phyloP scores from a whole-genome alignment of 2,113 vertebrate genomes.

The Aspiorhynchus laticeps region DNA sequence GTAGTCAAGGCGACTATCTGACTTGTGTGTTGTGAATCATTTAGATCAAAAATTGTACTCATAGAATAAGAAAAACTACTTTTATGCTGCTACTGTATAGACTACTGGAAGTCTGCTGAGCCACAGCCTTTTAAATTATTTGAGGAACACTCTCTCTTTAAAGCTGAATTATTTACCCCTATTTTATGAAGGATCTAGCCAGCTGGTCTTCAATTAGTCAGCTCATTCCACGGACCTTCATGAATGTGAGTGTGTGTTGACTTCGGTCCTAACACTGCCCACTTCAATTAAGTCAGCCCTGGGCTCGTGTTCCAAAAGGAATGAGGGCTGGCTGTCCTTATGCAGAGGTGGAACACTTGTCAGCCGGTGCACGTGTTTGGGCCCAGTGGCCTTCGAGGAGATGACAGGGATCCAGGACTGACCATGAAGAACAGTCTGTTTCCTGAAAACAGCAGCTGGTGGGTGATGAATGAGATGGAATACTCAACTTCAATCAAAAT shows the following conservation, averaged over 20 bases:
- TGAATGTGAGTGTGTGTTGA: background rate
- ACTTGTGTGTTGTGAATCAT: constrained; percentile 42
- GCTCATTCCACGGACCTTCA: constrained; percentile 51
- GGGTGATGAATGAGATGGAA: background rate
- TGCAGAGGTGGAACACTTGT: constrained; percentile 57
- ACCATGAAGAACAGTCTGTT: constrained; percentile 10
- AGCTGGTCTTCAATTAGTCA: constrained; percentile 73
- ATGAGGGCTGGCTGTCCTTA: constrained; percentile 56
- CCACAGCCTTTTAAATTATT: constrained; percentile 74
- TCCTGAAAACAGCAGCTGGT: constrained; percentile 18
- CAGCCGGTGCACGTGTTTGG: constrained; percentile 36
- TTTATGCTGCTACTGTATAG: constrained; percentile 38
- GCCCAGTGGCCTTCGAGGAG: constrained; percentile 11
- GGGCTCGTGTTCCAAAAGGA: constrained; percentile 55
- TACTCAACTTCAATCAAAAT: background rate
- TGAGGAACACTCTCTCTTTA: constrained; percentile 67
- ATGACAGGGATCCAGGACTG: constrained; percentile 30
- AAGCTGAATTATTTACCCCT: constrained; percentile 77
- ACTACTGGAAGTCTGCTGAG: constrained; percentile 49
- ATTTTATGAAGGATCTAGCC: constrained; percentile 71
- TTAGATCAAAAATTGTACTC: constrained; percentile 46
- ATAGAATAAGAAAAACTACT: constrained; percentile 53
- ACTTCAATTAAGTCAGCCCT: constrained; percentile 71
- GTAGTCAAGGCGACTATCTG: constrained; percentile 41
- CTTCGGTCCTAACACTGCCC: constrained; percentile 66